These are phyloP conservation scores for Dolichomitus sp. DNA, from an alignment of 2,888 invertebrate genomes.

Conservation along the genomic window DNA sequence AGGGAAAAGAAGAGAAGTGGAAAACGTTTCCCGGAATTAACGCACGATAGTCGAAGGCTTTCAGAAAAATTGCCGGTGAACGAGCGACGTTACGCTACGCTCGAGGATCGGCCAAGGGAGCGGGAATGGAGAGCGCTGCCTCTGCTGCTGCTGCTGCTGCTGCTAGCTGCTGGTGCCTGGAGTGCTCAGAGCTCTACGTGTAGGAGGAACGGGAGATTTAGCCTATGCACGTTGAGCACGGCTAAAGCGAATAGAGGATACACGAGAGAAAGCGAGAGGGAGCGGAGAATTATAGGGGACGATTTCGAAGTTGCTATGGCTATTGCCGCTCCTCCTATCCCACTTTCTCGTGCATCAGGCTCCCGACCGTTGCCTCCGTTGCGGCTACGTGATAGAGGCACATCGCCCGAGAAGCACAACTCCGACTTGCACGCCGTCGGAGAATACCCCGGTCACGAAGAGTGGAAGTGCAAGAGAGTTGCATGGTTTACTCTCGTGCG, in stretches of 20 bases:
- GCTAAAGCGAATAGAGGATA: neutral
- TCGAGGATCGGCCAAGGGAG: constrained; percentile 41
- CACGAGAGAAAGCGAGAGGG: constrained; percentile 14
- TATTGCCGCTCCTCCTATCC: constrained; percentile 67
- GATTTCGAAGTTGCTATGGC: constrained; percentile 68
- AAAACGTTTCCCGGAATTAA: constrained; percentile 73
- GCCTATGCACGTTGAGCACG: constrained; percentile 26
- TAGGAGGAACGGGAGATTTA: constrained; percentile 17
- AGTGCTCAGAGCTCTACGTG: constrained; percentile 28
- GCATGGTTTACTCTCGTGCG: constrained; percentile 18
- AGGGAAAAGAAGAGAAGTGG: constrained; percentile 40
- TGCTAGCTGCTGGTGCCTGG: constrained; percentile 5
- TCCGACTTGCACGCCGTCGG: constrained; percentile 22
- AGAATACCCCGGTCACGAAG: constrained; percentile 49
- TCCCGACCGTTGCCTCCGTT: too few species aligned
- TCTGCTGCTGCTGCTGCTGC: neutral
- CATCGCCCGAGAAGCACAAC: constrained; percentile 23
- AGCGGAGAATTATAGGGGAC: constrained; percentile 51
- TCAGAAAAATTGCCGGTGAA: constrained; percentile 68
- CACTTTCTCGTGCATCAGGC: constrained; percentile 45
- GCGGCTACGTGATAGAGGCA: constrained; percentile 52
- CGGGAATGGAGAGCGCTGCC: constrained; percentile 25
- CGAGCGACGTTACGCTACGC: constrained; percentile 64
- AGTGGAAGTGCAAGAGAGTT: constrained; percentile 43
- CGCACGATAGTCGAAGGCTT: constrained; percentile 73